Percentiles rank a stretch among this genome's conserved stretches.
phyloP scores from a whole-genome alignment of 2,113 vertebrate species.

The Nematolebias whitei region DNA sequence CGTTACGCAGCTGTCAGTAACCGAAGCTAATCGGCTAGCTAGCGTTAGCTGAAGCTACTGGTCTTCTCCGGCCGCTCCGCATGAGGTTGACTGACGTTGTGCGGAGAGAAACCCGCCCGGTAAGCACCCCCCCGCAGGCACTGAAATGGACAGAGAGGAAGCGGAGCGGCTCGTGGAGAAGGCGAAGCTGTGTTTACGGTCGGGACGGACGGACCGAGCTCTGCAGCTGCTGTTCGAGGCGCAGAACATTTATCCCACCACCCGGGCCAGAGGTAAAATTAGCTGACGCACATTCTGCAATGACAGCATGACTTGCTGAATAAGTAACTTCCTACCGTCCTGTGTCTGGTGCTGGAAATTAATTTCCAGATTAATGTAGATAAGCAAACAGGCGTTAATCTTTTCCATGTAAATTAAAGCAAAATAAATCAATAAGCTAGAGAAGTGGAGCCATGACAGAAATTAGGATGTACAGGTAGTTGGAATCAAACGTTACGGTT shows the following conservation, averaged over 20 bases:
- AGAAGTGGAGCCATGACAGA: neutral
- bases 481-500: neutral
- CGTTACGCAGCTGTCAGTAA: conserved; percentile 54
- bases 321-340: neutral
- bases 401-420: no score
- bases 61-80: conserved; percentile 9
- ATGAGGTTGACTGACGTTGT: conserved; percentile 36
- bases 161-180: conserved; percentile 81
- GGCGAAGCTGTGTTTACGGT: conserved; percentile 81
- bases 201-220: conserved; percentile 79
- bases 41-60: conserved; percentile 29
- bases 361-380: neutral
- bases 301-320: conserved; percentile 36
- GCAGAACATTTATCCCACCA: conserved; percentile 80
- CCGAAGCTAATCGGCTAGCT: conserved; percentile 47
- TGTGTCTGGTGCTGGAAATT: neutral
- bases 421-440: neutral
- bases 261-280: conserved; percentile 82
- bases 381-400: no score
- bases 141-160: conserved; percentile 78
- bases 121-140: neutral
- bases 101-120: conserved; percentile 8
- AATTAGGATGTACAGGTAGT: neutral
- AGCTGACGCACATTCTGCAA: conserved; percentile 55
- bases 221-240: conserved; percentile 80